These are phyloP conservation scores for Lucifuga dentata DNA, from an alignment of 2,113 vertebrate genomes.

Conservation along the genomic window DNA sequence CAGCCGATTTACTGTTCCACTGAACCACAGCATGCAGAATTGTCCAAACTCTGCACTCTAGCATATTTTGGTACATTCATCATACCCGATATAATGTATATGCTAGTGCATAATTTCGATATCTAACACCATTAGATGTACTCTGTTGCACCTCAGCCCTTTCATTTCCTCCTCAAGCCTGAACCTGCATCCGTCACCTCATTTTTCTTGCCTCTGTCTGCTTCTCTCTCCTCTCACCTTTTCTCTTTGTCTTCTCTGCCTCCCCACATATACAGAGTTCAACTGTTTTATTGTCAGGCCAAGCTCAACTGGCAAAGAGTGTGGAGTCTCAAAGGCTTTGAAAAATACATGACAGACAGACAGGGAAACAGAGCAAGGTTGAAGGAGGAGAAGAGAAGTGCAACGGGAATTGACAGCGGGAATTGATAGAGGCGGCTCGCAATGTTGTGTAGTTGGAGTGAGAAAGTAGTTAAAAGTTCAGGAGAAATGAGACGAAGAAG, in stretches of 20 bases:
- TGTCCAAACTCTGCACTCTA: too few species aligned
- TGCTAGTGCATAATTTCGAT: too few species aligned
- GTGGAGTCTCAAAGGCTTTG: constrained; percentile 61
- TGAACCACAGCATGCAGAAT: too few species aligned
- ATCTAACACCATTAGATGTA: too few species aligned
- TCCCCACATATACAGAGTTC: constrained; percentile 42
- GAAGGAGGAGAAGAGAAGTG: constrained; percentile 25
- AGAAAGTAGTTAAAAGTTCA: constrained; percentile 1
- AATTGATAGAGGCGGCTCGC: constrained; percentile 22
- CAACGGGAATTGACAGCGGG: constrained; percentile 42
- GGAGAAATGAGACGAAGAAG: background rate
- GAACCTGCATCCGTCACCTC: constrained; percentile 16
- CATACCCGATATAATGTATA: too few species aligned
- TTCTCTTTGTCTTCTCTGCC: background rate
- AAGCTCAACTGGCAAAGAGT: constrained; percentile 54
- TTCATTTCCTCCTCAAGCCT: background rate
- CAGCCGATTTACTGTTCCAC: constrained; percentile 1
- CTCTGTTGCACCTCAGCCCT: background rate
- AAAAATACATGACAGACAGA: constrained; percentile 69
- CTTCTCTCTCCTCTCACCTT: background rate
- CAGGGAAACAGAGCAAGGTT: constrained; percentile 48
- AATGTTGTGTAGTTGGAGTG: background rate
- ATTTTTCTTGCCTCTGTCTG: constrained; percentile 6
- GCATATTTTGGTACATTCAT: too few species aligned
- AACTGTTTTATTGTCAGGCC: constrained; percentile 64